These are phyloP conservation scores for Alces alces DNA, from an alignment of 2,113 vertebrate species.

Conservation along the genomic window DNA sequence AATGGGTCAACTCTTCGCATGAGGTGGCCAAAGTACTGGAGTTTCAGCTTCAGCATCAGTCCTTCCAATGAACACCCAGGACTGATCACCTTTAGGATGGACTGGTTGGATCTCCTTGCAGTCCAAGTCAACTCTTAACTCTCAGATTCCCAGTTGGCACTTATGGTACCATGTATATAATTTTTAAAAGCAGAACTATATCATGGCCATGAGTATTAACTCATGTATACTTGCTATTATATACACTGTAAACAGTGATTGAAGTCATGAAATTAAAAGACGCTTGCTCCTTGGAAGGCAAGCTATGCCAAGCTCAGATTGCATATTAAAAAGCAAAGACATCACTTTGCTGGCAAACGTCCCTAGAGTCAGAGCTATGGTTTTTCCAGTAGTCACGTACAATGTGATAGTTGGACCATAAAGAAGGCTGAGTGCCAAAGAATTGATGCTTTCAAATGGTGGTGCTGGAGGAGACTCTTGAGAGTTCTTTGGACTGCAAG, in stretches of 20 bases:
- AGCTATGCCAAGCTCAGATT: not conserved
- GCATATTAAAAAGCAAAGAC: not conserved
- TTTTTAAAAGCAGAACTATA: not conserved
- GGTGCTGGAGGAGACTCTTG: not conserved
- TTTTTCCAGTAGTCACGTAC: not conserved
- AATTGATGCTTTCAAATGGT: not conserved
- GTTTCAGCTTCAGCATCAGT: too few relatives aligned
- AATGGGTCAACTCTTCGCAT: too few relatives aligned
- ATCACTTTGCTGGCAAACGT: accelerated
- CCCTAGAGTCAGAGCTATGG: not conserved
- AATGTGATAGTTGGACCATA: not conserved
- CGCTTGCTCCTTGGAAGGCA: not conserved
- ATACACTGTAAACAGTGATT: not conserved
- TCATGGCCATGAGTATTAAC: not conserved
- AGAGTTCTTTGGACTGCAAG: not conserved
- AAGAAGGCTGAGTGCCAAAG: not conserved
- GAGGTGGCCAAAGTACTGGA: too few relatives aligned
- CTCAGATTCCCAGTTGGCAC: not conserved
- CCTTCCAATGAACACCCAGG: too few relatives aligned
- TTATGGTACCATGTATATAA: not conserved
- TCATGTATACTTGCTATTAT: not conserved
- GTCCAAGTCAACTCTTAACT: too few relatives aligned
- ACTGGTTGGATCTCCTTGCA: too few relatives aligned
- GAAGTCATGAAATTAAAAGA: not conserved
- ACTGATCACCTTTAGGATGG: too few relatives aligned